Percentiles rank a stretch among this genome's conserved stretches.
Evolutionary conservation across 2,797 vertebrate species (phyloP).

Genomic region (Harpagifer antarcticus): DNA sequence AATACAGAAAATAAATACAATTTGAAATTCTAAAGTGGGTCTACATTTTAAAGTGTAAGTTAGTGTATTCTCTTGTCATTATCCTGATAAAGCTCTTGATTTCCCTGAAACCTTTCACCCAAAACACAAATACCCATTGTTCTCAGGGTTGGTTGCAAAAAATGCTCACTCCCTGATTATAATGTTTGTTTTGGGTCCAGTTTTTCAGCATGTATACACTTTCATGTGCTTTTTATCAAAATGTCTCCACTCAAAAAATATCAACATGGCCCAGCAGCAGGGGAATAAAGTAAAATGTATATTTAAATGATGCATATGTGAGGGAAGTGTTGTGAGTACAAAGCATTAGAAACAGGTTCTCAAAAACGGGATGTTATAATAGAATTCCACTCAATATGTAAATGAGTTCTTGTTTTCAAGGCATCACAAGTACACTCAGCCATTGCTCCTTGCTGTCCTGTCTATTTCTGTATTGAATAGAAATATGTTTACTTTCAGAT

Average conservation of each 20-base stretch:
- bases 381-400: conserved; percentile 74
- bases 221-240: too few relatives aligned
- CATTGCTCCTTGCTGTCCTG: conserved; percentile 35
- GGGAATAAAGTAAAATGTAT: conserved; percentile 34
- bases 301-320: conserved; percentile 59
- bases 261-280: not conserved
- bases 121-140: too few relatives aligned
- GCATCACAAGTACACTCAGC: conserved; percentile 42
- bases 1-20: too few relatives aligned
- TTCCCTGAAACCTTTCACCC: not conserved
- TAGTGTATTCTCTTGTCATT: not conserved
- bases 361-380: conserved; percentile 54
- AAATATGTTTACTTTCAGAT: conserved; percentile 57
- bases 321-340: conserved; percentile 42
- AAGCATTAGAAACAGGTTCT: conserved; percentile 52
- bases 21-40: not conserved
- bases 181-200: too few relatives aligned
- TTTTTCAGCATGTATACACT: too few relatives aligned
- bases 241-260: too few relatives aligned
- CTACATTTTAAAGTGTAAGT: not conserved
- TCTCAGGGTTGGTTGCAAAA: not conserved
- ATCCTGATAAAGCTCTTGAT: not conserved
- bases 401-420: conserved; percentile 57
- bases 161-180: too few relatives aligned
- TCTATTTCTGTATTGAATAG: conserved; percentile 44